phyloP scores from a whole-genome alignment of 2,797 vertebrate genomes.

The Prionace glauca region DNA sequence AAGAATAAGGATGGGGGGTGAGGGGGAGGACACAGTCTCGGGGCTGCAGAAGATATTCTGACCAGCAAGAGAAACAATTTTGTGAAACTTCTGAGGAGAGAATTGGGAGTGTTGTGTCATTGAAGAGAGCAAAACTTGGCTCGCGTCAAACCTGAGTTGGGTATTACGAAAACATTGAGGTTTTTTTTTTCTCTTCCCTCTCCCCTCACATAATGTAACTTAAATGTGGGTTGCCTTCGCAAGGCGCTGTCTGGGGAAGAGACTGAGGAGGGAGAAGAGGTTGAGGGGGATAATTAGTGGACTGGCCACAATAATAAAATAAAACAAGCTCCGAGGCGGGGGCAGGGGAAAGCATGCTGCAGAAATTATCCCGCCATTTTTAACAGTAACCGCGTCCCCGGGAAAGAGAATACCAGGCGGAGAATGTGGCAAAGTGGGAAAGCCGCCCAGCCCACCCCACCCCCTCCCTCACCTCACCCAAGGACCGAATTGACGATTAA shows the following conservation, averaged over 20 bases:
- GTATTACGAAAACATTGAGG: no score
- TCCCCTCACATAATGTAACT: no score
- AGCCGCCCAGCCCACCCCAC: background rate
- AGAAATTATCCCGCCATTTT: conserved; percentile 35
- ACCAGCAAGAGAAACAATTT: no score
- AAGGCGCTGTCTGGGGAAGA: background rate
- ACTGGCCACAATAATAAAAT: no score
- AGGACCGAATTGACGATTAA: background rate
- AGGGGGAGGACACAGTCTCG: background rate
- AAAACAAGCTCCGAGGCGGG: background rate
- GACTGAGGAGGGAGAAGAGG: background rate
- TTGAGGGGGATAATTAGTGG: background rate
- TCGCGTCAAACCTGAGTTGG: background rate
- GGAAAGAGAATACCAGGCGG: background rate
- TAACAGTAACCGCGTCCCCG: background rate
- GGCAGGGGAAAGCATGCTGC: background rate
- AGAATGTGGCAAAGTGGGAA: background rate
- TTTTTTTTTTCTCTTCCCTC: no score
- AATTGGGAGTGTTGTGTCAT: background rate
- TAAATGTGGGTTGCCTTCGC: no score
- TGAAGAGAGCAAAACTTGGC: background rate
- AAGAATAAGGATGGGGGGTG: background rate
- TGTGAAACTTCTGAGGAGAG: background rate
- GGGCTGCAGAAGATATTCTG: background rate
- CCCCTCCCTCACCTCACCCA: no score